Percentiles rank a stretch among this genome's conserved stretches.
phyloP scores from a whole-genome alignment of 2,797 vertebrate species.

The Gobionotothen gibberifrons region DNA sequence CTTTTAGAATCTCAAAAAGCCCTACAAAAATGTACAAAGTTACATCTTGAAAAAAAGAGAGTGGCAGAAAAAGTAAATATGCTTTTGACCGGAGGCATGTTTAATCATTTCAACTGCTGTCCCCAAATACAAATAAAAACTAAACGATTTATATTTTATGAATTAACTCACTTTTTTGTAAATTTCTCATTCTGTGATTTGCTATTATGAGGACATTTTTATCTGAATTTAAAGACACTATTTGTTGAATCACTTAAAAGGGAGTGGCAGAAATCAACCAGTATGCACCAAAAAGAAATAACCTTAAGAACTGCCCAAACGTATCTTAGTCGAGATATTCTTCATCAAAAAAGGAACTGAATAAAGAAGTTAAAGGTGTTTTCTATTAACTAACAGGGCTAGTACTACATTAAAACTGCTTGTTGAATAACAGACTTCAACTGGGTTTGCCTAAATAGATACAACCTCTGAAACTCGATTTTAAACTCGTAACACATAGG shows the following conservation, averaged over 20 bases:
- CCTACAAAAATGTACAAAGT: too few species aligned
- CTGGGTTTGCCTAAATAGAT: background rate
- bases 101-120: too few species aligned
- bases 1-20: background rate
- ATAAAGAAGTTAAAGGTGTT: background rate
- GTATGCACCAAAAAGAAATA: background rate
- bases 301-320: background rate
- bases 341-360: background rate
- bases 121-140: too few species aligned
- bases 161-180: constrained; percentile 1
- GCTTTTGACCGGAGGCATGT: too few species aligned
- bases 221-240: background rate
- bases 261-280: background rate
- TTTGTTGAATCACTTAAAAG: background rate
- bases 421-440: background rate
- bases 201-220: background rate
- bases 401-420: background rate
- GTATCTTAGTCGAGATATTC: background rate
- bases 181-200: constrained; percentile 1
- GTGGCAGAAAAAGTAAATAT: too few species aligned
- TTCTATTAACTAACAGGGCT: too few species aligned
- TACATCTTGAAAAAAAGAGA: too few species aligned
- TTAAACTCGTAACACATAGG: background rate
- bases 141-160: too few species aligned
- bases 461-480: background rate